Conservation (phyloP, 2,797 vertebrate genomes). For the Gymnothorax javanicus region DNA sequence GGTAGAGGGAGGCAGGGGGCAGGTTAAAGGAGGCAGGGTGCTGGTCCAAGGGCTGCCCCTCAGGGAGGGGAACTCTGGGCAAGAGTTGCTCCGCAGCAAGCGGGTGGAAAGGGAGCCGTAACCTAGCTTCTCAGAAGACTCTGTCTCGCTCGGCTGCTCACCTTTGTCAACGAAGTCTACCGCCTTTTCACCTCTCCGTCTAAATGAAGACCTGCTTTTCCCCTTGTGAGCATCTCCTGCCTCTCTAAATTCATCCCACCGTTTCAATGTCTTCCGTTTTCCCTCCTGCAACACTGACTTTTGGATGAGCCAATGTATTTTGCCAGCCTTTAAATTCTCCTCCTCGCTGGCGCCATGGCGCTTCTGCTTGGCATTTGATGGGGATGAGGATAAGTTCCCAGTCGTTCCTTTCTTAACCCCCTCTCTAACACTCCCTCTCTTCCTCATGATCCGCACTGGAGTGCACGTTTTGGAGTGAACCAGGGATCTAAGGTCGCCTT, state of each 20-base stretch:
- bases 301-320: background rate
- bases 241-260: background rate
- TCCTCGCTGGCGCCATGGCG: background rate
- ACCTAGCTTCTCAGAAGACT: conserved; percentile 19
- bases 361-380: background rate
- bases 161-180: background rate
- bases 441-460: background rate
- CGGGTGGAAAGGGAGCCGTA: conserved; percentile 43
- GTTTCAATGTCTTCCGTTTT: background rate
- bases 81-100: conserved; percentile 81
- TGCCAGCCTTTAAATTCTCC: conserved; percentile 3
- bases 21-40: conserved; percentile 23
- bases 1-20: conserved; percentile 34
- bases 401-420: conserved; percentile 4
- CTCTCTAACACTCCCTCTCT: background rate
- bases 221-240: background rate
- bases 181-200: background rate
- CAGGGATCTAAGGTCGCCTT: background rate
- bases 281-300: background rate
- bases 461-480: background rate
- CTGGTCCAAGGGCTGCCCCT: conserved; percentile 46
- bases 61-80: conserved; percentile 75
- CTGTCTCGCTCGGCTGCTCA: background rate
- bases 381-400: background rate
- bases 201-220: conserved; percentile 46